Evolutionary conservation across 2,888 invertebrate genomes (phyloP).

Genomic region (Orthosia gracilis): DNA sequence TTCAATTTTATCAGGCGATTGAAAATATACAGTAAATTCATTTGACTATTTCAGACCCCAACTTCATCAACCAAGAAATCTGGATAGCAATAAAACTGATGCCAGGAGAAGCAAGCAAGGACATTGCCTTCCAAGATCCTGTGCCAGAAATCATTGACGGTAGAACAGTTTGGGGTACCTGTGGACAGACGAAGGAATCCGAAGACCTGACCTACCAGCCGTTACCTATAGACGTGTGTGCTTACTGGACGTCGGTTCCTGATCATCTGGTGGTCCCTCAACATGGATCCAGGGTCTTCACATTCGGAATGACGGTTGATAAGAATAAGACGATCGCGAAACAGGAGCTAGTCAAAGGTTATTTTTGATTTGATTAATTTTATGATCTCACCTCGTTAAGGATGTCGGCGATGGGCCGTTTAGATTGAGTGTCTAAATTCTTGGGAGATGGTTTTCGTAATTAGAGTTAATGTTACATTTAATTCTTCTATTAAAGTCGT

Average conservation of each 20-base stretch:
- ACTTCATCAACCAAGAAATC: conserved; percentile 85
- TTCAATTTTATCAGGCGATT: not conserved
- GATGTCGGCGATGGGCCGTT: not conserved
- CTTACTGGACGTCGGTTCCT: conserved; percentile 88
- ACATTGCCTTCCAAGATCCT: conserved; percentile 83
- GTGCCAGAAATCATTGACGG: conserved; percentile 83
- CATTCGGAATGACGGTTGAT: conserved; percentile 90
- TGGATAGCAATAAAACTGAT: conserved; percentile 87
- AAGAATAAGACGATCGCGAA: conserved; percentile 87
- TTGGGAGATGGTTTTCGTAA: not conserved
- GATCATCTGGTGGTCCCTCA: conserved; percentile 87
- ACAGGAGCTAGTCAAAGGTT: conserved; percentile 84
- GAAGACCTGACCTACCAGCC: conserved; percentile 85
- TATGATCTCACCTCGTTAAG: conserved; percentile 11
- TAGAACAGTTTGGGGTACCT: conserved; percentile 82
- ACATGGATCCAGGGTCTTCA: conserved; percentile 86
- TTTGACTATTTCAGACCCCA: conserved; percentile 79
- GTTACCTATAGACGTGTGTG: conserved; percentile 82
- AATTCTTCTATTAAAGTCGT: not conserved
- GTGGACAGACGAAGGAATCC: conserved; percentile 83
- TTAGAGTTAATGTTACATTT: not conserved
- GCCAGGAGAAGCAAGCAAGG: conserved; percentile 83
- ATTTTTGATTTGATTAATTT: conserved; percentile 52
- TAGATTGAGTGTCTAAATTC: not conserved
- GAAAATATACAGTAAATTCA: not conserved